Evolutionary conservation across 2,797 vertebrate species (phyloP).

Genomic region (Uromys caudimaculatus): DNA sequence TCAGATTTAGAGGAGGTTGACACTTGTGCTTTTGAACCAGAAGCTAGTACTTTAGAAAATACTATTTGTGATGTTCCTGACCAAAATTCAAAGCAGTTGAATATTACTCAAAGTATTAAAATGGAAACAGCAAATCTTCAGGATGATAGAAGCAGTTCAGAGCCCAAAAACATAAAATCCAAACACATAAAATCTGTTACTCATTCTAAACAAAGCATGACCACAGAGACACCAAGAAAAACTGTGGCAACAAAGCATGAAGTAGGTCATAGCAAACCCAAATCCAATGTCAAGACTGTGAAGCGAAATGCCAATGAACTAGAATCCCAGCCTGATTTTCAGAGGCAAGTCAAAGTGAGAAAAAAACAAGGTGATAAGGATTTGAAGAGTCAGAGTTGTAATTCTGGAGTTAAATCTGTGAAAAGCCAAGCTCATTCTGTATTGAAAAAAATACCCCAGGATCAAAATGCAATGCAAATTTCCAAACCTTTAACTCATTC

Average conservation of each 20-base stretch:
- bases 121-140: conserved; percentile 73
- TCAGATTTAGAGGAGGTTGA: conserved; percentile 76
- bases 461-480: conserved; percentile 81
- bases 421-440: conserved; percentile 85
- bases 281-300: conserved; percentile 82
- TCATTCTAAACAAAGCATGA: conserved; percentile 83
- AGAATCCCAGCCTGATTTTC: conserved; percentile 86
- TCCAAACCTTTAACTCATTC: conserved; percentile 86
- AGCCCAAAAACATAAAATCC: conserved; percentile 81
- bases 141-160: conserved; percentile 81
- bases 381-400: conserved; percentile 80
- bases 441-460: conserved; percentile 85
- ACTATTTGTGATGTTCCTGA: conserved; percentile 72
- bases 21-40: conserved; percentile 76
- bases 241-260: conserved; percentile 74
- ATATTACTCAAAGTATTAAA: conserved; percentile 70
- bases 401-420: conserved; percentile 75
- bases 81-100: conserved; percentile 73
- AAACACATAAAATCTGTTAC: conserved; percentile 79
- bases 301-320: conserved; percentile 89
- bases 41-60: conserved; percentile 80
- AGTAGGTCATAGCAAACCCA: conserved; percentile 84
- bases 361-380: conserved; percentile 88
- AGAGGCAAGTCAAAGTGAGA: conserved; percentile 90
- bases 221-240: conserved; percentile 79